Percentiles rank a stretch among this genome's conserved stretches.
Conservation (phyloP, 1,140 invertebrate species). For the Coboldia fuscipes region DNA sequence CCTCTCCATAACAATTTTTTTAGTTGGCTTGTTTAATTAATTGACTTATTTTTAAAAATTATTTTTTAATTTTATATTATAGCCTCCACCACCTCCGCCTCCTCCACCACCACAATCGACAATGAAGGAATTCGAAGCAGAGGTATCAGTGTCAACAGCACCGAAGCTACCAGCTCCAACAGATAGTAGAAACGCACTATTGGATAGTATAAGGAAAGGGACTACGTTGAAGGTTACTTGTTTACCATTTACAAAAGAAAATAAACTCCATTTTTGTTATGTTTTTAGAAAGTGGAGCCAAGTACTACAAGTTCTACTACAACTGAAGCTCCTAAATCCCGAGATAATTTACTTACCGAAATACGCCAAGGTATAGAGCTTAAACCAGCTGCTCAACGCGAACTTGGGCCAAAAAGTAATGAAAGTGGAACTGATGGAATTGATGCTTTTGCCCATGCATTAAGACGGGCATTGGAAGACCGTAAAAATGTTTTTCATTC, state of each 20-base stretch:
- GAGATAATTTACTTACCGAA: conserved; percentile 53
- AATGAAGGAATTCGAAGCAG: conserved; percentile 13
- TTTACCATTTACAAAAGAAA: not conserved
- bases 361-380: conserved; percentile 59
- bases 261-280: not conserved
- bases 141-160: conserved; percentile 15
- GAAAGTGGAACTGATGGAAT: conserved; percentile 10
- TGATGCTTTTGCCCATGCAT: conserved; percentile 17
- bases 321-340: conserved; percentile 21
- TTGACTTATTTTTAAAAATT: too few species aligned
- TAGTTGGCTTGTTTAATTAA: too few species aligned
- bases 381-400: conserved; percentile 28
- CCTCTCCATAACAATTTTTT: too few species aligned
- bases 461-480: conserved; percentile 13
- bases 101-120: conserved; percentile 14
- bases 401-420: conserved; percentile 9
- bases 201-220: conserved; percentile 58
- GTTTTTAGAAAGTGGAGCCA: conserved; percentile 31
- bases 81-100: conserved; percentile 9
- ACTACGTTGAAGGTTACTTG: conserved; percentile 30
- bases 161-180: conserved; percentile 10
- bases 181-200: conserved; percentile 40
- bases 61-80: not conserved
- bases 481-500: conserved; percentile 15
- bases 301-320: conserved; percentile 15